phyloP scores from a whole-genome alignment of 2,113 vertebrate genomes.

The Cynoglossus semilaevis region DNA sequence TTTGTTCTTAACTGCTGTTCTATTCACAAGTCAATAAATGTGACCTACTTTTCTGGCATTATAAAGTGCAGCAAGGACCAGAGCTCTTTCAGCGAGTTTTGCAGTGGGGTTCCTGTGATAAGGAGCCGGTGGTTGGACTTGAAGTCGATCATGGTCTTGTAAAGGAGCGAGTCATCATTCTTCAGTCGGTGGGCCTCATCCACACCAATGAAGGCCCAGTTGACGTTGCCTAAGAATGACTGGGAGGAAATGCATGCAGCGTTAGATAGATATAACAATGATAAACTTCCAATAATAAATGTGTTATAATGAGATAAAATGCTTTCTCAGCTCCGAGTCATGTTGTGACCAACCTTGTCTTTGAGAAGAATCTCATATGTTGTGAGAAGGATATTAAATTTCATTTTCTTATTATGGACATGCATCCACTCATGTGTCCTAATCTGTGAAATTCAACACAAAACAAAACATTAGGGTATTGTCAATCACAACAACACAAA shows the following conservation, averaged over 20 bases:
- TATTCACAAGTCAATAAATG: neutral
- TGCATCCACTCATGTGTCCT: constrained; percentile 99
- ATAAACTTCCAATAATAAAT: neutral
- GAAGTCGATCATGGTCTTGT: constrained; percentile 98
- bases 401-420: constrained; percentile 89
- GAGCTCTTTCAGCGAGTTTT: constrained; percentile 98
- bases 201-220: constrained; percentile 96
- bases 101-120: constrained; percentile 96
- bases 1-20: too few relatives aligned
- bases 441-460: constrained; percentile 76
- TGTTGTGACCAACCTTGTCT: constrained; percentile 85
- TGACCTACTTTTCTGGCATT: constrained; percentile 97
- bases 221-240: constrained; percentile 93
- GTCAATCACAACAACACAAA: neutral
- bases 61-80: constrained; percentile 99
- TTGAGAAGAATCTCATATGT: constrained; percentile 98
- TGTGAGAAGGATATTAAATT: constrained; percentile 95
- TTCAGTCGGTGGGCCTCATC: constrained; percentile 98
- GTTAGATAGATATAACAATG: neutral
- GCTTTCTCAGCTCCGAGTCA: neutral
- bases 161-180: constrained; percentile 96
- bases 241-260: constrained; percentile 51
- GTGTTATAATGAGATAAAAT: neutral
- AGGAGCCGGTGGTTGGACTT: constrained; percentile 96
- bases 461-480: neutral